phyloP scores from a whole-genome alignment of 2,888 invertebrate genomes.

The Microctonus brassicae region DNA sequence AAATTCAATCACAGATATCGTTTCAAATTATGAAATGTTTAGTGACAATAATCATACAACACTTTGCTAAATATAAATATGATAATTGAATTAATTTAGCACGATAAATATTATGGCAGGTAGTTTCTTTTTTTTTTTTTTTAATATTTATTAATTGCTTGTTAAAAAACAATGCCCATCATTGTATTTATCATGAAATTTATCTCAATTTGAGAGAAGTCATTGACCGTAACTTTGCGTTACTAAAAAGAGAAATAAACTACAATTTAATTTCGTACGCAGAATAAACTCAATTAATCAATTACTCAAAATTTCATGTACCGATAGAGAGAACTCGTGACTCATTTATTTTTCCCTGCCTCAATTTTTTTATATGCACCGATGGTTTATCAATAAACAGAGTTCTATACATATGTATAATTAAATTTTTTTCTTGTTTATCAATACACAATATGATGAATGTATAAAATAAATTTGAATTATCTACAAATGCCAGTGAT shows the following conservation, averaged over 20 bases:
- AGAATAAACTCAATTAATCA: no score
- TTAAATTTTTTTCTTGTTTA: neutral
- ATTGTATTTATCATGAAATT: neutral
- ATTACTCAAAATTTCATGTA: neutral
- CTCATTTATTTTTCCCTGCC: neutral
- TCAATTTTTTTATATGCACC: neutral
- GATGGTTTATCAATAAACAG: slow-evolving; percentile 7
- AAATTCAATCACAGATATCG: slow-evolving; percentile 36
- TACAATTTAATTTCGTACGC: no score
- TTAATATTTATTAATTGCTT: neutral
- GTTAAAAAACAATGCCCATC: neutral
- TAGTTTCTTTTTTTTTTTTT: neutral
- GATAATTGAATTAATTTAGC: neutral
- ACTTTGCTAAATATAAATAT: slow-evolving; percentile 1
- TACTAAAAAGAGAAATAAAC: no score
- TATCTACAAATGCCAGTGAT: neutral
- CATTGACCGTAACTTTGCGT: neutral
- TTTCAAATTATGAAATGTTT: slow-evolving; percentile 18
- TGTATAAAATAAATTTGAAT: neutral
- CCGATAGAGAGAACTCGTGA: neutral
- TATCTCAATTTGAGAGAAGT: neutral
- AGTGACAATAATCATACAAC: slow-evolving; percentile 17
- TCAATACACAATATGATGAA: neutral
- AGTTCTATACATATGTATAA: no score
- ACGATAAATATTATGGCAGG: neutral